A percentile compares a stretch with the other conserved stretches of the same genome.
phyloP scores from a whole-genome alignment of 2,113 vertebrate genomes.

The Tylochromis polylepis region DNA sequence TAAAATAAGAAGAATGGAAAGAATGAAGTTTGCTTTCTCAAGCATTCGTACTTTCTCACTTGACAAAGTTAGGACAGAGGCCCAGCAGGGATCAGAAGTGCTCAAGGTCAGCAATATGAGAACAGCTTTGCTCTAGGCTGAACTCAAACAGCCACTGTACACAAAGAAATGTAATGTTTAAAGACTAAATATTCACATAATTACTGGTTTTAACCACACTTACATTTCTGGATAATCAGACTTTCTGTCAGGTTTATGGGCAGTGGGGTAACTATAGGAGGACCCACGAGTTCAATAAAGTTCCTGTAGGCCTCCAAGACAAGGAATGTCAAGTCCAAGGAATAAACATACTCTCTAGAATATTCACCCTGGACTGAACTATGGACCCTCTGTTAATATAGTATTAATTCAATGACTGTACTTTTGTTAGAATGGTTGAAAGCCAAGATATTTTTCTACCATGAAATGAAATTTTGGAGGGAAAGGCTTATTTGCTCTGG shows the following conservation, averaged over 20 bases:
- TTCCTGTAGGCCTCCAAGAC: neutral
- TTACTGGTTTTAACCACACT: conserved; percentile 29
- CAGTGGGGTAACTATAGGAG: neutral
- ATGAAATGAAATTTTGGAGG: conserved; percentile 42
- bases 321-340: conserved; percentile 8
- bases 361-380: conserved; percentile 35
- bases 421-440: conserved; percentile 2
- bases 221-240: neutral
- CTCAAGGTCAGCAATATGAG: neutral
- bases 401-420: conserved; percentile 38
- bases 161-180: conserved; percentile 18
- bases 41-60: neutral
- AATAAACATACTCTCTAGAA: neutral
- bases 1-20: conserved; percentile 7
- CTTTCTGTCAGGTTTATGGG: conserved; percentile 23
- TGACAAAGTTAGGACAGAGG: neutral
- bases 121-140: neutral
- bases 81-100: neutral
- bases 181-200: conserved; percentile 41
- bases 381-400: conserved; percentile 23
- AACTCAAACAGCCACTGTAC: conserved; percentile 5
- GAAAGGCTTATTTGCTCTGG: conserved; percentile 61
- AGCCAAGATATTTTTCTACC: conserved; percentile 45
- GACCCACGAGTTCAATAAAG: conserved; percentile 8
- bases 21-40: conserved; percentile 7